Conservation (phyloP, 1,140 invertebrate genomes). For the Tigriopus japonicus region DNA sequence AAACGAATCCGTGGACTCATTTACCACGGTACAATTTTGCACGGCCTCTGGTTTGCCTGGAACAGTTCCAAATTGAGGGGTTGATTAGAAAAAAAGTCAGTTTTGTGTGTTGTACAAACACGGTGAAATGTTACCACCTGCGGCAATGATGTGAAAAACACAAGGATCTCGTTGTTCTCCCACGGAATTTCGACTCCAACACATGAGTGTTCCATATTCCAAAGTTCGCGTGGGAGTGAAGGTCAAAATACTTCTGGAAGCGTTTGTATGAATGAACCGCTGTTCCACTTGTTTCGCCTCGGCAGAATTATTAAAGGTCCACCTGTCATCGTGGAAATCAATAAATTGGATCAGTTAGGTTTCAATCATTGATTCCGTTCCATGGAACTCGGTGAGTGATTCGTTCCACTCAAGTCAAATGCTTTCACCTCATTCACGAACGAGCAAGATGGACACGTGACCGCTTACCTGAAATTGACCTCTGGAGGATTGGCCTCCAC, state of each 20-base stretch:
- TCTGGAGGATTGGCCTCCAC: slow-evolving; percentile 67
- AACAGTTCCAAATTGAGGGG: slow-evolving; percentile 25
- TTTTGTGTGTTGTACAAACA: too few relatives aligned
- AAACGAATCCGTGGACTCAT: slow-evolving; percentile 20
- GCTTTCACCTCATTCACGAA: too few relatives aligned
- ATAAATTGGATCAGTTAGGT: neutral
- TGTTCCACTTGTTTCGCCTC: slow-evolving; percentile 32
- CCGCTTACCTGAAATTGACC: slow-evolving; percentile 37
- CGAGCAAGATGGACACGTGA: too few relatives aligned
- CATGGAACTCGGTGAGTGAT: too few relatives aligned
- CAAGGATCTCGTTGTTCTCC: slow-evolving; percentile 44
- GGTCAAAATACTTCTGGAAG: slow-evolving; percentile 39
- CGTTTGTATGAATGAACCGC: slow-evolving; percentile 12
- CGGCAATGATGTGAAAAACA: slow-evolving; percentile 45
- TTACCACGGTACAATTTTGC: slow-evolving; percentile 21
- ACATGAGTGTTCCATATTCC: slow-evolving; percentile 47
- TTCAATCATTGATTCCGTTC: too few relatives aligned
- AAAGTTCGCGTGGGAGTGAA: slow-evolving; percentile 56
- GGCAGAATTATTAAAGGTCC: slow-evolving; percentile 73
- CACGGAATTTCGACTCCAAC: slow-evolving; percentile 38
- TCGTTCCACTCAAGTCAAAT: too few relatives aligned
- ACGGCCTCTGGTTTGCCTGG: slow-evolving; percentile 29
- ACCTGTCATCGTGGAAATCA: slow-evolving; percentile 30
- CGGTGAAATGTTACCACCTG: slow-evolving; percentile 29
- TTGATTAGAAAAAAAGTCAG: too few relatives aligned